Conservation (phyloP, 2,888 invertebrate genomes). For the Tipula vernalis region DNA sequence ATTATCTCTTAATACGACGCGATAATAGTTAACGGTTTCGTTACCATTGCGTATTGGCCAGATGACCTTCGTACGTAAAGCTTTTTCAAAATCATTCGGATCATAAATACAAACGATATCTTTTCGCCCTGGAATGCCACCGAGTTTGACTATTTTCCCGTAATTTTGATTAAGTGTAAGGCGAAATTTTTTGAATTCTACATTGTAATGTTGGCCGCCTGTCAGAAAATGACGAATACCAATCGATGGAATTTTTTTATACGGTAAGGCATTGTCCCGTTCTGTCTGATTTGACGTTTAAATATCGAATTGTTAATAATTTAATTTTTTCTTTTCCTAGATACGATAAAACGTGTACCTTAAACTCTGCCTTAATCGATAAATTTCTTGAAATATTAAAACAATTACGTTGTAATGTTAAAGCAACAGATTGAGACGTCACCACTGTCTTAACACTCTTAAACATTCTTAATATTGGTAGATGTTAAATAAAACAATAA, state of each 20-base stretch:
- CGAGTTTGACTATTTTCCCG: slow-evolving; percentile 13
- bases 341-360: neutral
- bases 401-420: neutral
- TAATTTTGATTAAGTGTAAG: slow-evolving; percentile 10
- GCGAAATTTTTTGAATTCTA: neutral
- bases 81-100: slow-evolving; percentile 13
- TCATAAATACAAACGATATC: slow-evolving; percentile 14
- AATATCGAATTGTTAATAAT: neutral
- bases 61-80: slow-evolving; percentile 32
- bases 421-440: neutral
- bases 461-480: neutral
- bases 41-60: slow-evolving; percentile 35
- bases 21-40: slow-evolving; percentile 31
- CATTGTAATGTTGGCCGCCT: slow-evolving; percentile 21
- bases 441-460: neutral
- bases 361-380: neutral
- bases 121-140: slow-evolving; percentile 11
- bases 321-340: neutral
- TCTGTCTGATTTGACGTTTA: slow-evolving; percentile 18
- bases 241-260: slow-evolving; percentile 22
- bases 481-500: neutral
- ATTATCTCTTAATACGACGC: slow-evolving; percentile 22
- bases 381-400: neutral
- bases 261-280: slow-evolving; percentile 25
- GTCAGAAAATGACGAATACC: slow-evolving; percentile 23